Evolutionary conservation across 2,113 vertebrate genomes (phyloP).

Genomic region (Coracopsis vasa): DNA sequence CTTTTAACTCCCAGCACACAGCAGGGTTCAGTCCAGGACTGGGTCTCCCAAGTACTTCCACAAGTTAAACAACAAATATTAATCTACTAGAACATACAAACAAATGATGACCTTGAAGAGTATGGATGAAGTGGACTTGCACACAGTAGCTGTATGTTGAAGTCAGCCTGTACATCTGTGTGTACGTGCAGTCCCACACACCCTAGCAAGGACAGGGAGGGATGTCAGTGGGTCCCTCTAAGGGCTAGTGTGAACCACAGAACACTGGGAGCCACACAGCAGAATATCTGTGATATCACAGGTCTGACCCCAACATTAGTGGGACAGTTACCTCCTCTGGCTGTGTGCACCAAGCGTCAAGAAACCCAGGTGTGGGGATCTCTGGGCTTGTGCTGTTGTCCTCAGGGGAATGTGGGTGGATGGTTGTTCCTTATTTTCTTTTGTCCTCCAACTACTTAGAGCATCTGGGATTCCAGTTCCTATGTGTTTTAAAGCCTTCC

Average conservation of each 20-base stretch:
- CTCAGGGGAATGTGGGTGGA: neutral
- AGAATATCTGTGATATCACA: neutral
- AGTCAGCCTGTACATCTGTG: neutral
- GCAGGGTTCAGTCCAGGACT: neutral
- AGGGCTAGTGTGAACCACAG: neutral
- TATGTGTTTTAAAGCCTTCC: conserved; percentile 6
- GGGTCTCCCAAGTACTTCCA: neutral
- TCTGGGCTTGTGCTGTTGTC: neutral
- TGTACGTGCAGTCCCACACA: neutral
- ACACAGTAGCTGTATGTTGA: neutral
- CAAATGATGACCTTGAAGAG: neutral
- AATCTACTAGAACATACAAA: neutral
- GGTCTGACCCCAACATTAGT: neutral
- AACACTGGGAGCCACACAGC: neutral
- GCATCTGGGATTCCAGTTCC: neutral
- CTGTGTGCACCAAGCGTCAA: neutral
- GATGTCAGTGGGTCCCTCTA: neutral
- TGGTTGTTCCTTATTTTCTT: neutral
- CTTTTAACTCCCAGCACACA: neutral
- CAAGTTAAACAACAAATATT: neutral
- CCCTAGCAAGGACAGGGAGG: rapidly evolving
- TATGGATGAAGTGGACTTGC: neutral
- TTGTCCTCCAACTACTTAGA: neutral
- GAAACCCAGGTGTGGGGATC: neutral
- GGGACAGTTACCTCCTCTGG: neutral